phyloP scores from a whole-genome alignment of 2,113 vertebrate species.

The Scalopus aquaticus region DNA sequence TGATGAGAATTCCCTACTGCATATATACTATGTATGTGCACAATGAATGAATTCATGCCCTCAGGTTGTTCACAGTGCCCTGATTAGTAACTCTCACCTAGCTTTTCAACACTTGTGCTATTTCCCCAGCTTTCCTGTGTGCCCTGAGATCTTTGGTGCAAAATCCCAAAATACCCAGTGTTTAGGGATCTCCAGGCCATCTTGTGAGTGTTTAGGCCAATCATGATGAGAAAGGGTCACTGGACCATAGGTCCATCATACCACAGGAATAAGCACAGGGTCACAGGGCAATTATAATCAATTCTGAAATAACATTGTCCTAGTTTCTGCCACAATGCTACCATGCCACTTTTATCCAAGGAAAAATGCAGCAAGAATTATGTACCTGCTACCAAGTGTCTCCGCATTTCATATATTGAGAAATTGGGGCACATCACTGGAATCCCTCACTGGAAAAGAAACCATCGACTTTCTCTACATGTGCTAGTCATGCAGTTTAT shows the following conservation, averaged over 20 bases:
- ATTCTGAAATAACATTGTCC: background rate
- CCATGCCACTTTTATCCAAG: background rate
- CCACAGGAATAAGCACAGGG: background rate
- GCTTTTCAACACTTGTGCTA: background rate
- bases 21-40: too few relatives aligned
- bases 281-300: background rate
- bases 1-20: background rate
- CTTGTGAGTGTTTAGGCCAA: accelerated
- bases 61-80: background rate
- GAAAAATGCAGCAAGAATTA: background rate
- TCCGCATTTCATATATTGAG: background rate
- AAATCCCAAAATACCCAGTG: background rate
- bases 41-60: background rate
- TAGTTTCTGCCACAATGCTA: background rate
- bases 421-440: background rate
- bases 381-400: background rate
- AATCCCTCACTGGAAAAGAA: background rate
- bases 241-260: background rate
- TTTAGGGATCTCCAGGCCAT: background rate
- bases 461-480: background rate
- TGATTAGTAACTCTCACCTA: background rate
- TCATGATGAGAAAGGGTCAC: background rate
- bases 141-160: background rate
- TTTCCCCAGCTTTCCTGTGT: background rate
- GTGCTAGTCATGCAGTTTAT: background rate